Percentiles rank a stretch among this genome's conserved stretches.
Evolutionary conservation across 2,888 invertebrate species (phyloP).

Genomic region (Phania funesta): DNA sequence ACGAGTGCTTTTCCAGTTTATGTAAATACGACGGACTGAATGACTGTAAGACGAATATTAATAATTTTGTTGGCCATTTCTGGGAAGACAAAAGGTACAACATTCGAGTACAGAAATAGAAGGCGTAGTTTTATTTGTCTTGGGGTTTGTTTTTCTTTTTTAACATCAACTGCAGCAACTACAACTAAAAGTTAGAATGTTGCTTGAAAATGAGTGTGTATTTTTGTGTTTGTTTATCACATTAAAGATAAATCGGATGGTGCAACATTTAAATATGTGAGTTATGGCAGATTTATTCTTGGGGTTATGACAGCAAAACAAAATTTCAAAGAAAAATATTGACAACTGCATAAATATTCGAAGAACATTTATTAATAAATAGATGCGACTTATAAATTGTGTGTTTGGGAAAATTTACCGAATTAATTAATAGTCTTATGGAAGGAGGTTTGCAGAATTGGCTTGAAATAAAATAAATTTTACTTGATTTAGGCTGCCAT

Average conservation of each 20-base stretch:
- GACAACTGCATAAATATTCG: no score
- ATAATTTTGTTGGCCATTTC: conserved; percentile 64
- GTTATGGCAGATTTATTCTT: background rate
- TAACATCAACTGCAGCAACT: background rate
- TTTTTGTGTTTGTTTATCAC: conserved; percentile 36
- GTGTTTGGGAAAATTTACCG: no score
- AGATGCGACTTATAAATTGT: no score
- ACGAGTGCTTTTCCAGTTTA: conserved; percentile 3
- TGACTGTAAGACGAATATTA: conserved; percentile 53
- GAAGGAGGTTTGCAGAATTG: no score
- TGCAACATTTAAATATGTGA: conserved; percentile 2
- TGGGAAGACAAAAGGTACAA: conserved; percentile 28
- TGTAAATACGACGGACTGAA: conserved; percentile 45
- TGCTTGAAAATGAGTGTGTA: background rate
- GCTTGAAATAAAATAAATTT: no score
- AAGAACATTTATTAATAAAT: no score
- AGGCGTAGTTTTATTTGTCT: conserved; percentile 60
- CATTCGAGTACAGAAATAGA: conserved; percentile 18
- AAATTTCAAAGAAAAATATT: background rate
- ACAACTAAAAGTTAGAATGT: background rate
- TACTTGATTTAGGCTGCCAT: no score
- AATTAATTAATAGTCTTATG: no score
- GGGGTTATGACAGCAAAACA: background rate
- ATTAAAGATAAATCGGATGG: conserved; percentile 5
- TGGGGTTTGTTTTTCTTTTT: background rate